Evolutionary conservation across 1,140 invertebrate species (phyloP), one percentile per base, ranked within the genome.

Genomic region (Dreissena rostriformis): DNA sequence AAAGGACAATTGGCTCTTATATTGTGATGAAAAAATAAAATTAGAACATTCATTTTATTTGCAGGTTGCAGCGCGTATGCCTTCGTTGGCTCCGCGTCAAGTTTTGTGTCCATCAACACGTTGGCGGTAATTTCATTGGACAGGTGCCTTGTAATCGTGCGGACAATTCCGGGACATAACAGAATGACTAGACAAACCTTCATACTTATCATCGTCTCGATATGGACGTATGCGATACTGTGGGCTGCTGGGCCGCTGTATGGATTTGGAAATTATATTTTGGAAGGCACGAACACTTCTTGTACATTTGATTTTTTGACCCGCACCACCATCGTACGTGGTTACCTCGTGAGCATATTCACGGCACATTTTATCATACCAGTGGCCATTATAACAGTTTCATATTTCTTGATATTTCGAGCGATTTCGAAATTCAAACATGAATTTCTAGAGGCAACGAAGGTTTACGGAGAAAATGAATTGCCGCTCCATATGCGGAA

Each of bases 261-360:
- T 6, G 74, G 74, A 7, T 76, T 76, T 39, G 74, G 74, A 15
- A 24, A 28, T 15, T 76, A 76, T 28, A 76, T 76, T 26, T 53
- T 76, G n/a, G 74, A 76, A 63, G 74, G 74, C 24, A 63, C 39
- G n/a, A 17, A 76, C 28, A 76, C 74, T 19, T 76, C 74, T 6
- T 76, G 74, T 55, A 76, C 74, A 63, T 57, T 76, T 28, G 74
- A 76, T 49, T 76, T 76, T 22, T n/a, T 76, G 19, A 76, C 74
- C 10, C 19, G 52, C 57, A 22, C n/a, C 28, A 15, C 28, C 15
- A 22, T 57, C 0, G 29, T 28, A n/a, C n/a, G 74, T 15, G 24
- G 19, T 26, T 76, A 76, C 29, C 24, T 76, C 28, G 17, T 76
- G 17, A 26, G 53, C n/a, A 76, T 76, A 22, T 76, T 63, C 52